Evolutionary conservation across 1,140 invertebrate species (phyloP), one percentile per base, ranked within the genome.

Genomic region (Chlorops oryzae): DNA sequence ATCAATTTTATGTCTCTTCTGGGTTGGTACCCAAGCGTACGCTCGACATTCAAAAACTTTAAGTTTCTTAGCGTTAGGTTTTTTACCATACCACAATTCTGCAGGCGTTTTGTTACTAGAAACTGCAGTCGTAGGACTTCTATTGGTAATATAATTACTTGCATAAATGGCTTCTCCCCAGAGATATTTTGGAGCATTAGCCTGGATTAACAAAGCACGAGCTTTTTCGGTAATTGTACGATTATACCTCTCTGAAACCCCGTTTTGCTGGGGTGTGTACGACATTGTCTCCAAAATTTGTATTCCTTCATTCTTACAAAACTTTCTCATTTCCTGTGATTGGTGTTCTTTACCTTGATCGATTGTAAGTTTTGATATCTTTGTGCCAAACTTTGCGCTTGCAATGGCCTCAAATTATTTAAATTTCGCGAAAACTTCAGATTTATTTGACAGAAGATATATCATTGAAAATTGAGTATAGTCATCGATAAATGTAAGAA

Each of bases 401-500:
- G n/a, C n/a, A n/a, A n/a, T n/a, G n/a, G n/a, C n/a, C n/a, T n/a
- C n/a, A n/a, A n/a, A n/a, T n/a, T 25, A 13, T 37, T 49, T 39
- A 40, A 49, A 27, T 3, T 23, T 21, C 10, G 17, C 21, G 18
- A 49, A 49, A n/a, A 49, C 47, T 20, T 40, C 34, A 10, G 35
- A 39, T 17, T 49, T 49, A n/a, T 49, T 39, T 24, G 22, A 15
- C 10, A 49, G 15, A 3, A 39, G 17, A 40, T 49, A 49, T 17
- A 49, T 40, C 7, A 39, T 39, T 47, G 52, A 66, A 72, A 57
- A 63, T 55, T n/a, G n/a, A n/a, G n/a, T n/a, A 53, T 42, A 74
- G 56, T 74, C 65, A 57, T 74, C 72, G 32, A 63, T 62, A 34
- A 72, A 70, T 18, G 62, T 62, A n/a, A 72, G 51, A 59, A 73